phyloP scores from a whole-genome alignment of 2,113 vertebrate genomes.

The Leptobrachium leishanense region DNA sequence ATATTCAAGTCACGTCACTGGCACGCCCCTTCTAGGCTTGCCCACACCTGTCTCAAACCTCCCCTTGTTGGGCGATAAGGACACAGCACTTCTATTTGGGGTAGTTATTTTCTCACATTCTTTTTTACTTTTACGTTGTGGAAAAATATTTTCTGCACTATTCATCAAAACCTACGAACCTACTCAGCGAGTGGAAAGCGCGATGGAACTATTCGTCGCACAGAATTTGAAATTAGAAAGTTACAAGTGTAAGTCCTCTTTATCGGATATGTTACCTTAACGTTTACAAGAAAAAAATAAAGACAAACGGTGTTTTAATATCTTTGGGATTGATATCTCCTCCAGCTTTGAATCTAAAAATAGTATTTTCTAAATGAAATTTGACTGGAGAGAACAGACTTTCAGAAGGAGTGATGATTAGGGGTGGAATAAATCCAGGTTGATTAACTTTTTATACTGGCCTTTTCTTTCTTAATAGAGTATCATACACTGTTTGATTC shows the following conservation, averaged over 20 bases:
- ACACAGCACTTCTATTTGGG: too few species aligned
- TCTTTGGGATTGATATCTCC: constrained; percentile 29
- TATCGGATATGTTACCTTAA: constrained; percentile 5
- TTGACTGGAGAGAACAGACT: constrained; percentile 33
- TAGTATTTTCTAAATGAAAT: constrained; percentile 32
- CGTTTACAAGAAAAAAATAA: constrained; percentile 6
- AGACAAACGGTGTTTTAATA: background rate
- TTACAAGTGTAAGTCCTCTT: background rate
- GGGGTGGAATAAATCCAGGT: constrained; percentile 38
- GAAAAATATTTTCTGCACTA: too few species aligned
- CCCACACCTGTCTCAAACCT: too few species aligned
- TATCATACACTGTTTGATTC: background rate
- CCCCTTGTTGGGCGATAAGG: too few species aligned
- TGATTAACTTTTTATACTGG: constrained; percentile 38
- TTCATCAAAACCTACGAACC: too few species aligned
- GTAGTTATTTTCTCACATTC: too few species aligned
- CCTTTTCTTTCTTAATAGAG: constrained; percentile 8
- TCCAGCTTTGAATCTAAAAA: constrained; percentile 35
- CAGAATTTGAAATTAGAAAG: background rate
- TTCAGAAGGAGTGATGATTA: constrained; percentile 26
- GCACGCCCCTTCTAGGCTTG: too few species aligned
- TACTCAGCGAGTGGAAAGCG: background rate
- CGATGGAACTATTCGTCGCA: background rate
- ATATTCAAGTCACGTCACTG: too few species aligned
- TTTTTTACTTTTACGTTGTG: too few species aligned